Base-by-base conservation (phyloP, 2,888 invertebrate genomes). In the Nemurella pictetii region DNA sequence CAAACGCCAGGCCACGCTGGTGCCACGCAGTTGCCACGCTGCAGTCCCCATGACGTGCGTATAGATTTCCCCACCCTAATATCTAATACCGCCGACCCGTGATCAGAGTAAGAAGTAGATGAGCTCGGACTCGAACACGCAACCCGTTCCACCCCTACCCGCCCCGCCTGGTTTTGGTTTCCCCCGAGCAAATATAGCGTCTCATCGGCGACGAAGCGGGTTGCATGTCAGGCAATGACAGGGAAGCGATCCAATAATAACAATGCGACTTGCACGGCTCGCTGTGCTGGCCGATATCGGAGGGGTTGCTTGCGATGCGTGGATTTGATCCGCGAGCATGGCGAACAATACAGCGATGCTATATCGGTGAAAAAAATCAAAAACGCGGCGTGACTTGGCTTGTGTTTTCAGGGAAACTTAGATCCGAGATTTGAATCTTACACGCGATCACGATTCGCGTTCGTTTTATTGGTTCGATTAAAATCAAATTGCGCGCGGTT, bases 171-270 rank as follows among this genome's bases (percentile, higher is more conserved):
- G 30, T 28, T 30, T 78, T 30, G 30, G 78, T 30, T 78, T 28
- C 78, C 28, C 20, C 30, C 4, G 78, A 12, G 72, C 72, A 82
- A 82, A 82, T 82, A 82, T 72, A 72, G 72, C 9, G 27, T 26
- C 29, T 9, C 26, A 27, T 72, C 28, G 82, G 15, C 25, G 28
- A 28, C 9, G 72, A 72, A 27, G 72, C 55, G 20, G 82, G 82
- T 82, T 72, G 82, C 82, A 82, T 82, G 82, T 82, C 55, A n/a
- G 5, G n/a, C 15, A 82, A 82, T 82, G 82, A 82, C 82, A 82
- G 30, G 25, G 80, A 80, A 35, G n/a, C 32, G 30, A 30, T 78
- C 78, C 30, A 78, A 78, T 78, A 78, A 78, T 78, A 78, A 28
- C 28, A 78, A 30, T 29, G 30, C 27, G 77, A 29, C 30, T 74